These are phyloP conservation scores for Malurus melanocephalus DNA, from an alignment of 2,113 vertebrate genomes.

Conservation along the genomic window DNA sequence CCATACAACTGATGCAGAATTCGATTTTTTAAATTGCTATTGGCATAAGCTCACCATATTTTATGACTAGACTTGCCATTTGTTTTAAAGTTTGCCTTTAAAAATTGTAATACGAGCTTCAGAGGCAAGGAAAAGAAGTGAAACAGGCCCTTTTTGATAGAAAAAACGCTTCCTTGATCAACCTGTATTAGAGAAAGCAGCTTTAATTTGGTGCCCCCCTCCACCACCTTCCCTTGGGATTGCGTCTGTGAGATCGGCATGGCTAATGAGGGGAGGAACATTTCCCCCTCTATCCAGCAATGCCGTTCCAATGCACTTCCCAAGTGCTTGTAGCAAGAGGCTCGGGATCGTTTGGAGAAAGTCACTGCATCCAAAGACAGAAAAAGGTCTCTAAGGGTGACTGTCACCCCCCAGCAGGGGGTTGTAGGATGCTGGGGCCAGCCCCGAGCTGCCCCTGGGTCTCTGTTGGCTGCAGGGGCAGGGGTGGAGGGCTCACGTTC, in stretches of 20 bases:
- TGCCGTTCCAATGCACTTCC: neutral
- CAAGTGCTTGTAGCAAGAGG: neutral
- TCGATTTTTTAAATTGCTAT: neutral
- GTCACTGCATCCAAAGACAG: neutral
- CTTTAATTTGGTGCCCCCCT: neutral
- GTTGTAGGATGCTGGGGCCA: neutral
- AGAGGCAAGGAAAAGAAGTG: neutral
- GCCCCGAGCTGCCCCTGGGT: neutral
- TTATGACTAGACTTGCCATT: neutral
- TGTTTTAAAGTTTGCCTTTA: slow-evolving; percentile 5
- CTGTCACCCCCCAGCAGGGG: neutral
- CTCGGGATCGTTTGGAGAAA: neutral
- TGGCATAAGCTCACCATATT: neutral
- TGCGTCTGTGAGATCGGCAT: neutral
- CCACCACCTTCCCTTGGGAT: neutral
- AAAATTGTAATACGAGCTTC: neutral
- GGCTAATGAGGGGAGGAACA: neutral
- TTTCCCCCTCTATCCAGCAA: neutral
- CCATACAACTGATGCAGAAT: neutral
- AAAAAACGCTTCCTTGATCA: accelerated
- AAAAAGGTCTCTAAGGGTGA: neutral
- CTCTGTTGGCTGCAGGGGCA: neutral
- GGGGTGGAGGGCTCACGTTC: neutral
- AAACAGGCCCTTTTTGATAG: neutral
- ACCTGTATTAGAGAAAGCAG: neutral